Conservation (phyloP, 1,140 invertebrate genomes). For the Megathymus violae region DNA sequence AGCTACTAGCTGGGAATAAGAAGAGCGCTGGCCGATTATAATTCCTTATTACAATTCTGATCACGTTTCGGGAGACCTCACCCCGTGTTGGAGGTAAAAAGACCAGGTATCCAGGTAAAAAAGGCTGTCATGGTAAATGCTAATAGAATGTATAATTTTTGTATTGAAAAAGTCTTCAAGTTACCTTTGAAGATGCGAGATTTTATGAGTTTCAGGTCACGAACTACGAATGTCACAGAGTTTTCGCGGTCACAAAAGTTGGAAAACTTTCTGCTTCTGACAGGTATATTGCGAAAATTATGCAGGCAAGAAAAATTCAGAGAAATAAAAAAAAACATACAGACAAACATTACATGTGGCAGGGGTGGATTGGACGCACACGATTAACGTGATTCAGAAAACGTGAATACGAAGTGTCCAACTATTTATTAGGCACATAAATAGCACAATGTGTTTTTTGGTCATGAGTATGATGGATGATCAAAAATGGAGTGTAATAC, state of each 20-base stretch:
- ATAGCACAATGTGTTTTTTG: too few relatives aligned
- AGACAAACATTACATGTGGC: too few relatives aligned
- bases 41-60: constrained; percentile 27
- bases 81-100: constrained; percentile 29
- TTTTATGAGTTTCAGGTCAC: neutral
- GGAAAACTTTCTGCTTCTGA: neutral
- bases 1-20: neutral
- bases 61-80: constrained; percentile 29
- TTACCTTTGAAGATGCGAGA: constrained; percentile 12
- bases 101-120: constrained; percentile 15
- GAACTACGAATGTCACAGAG: neutral
- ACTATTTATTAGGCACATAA: too few relatives aligned
- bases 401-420: too few relatives aligned
- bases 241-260: neutral
- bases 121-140: constrained; percentile 27
- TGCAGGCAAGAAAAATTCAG: too few relatives aligned
- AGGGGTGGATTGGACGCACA: too few relatives aligned
- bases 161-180: constrained; percentile 26
- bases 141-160: constrained; percentile 35
- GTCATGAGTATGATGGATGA: too few relatives aligned
- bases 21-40: constrained; percentile 8
- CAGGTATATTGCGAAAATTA: neutral
- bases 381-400: too few relatives aligned
- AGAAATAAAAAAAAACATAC: too few relatives aligned
- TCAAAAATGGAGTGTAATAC: too few relatives aligned